A percentile compares a stretch with the other conserved stretches of the same genome.
phyloP scores from a whole-genome alignment of 2,888 invertebrate genomes.

The Marasmarcha lunaedactyla region DNA sequence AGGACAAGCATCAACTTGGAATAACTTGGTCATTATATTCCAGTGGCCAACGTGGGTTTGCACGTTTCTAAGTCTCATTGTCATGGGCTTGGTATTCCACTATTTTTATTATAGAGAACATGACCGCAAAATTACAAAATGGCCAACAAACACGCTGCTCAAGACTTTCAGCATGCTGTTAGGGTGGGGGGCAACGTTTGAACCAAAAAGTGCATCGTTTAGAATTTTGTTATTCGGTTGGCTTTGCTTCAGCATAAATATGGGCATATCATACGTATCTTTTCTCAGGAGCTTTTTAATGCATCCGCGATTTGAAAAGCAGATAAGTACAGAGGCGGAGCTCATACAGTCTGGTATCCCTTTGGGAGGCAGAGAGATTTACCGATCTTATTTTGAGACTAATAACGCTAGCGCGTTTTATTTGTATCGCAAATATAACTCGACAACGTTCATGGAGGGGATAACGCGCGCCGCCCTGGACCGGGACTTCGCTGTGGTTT shows the following conservation, averaged over 20 bases:
- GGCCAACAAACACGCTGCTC: slow-evolving; percentile 56
- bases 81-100: slow-evolving; percentile 50
- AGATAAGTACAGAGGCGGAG: slow-evolving; percentile 55
- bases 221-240: slow-evolving; percentile 54
- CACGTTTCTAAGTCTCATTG: slow-evolving; percentile 37
- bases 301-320: slow-evolving; percentile 63
- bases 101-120: slow-evolving; percentile 43
- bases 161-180: slow-evolving; percentile 59
- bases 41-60: slow-evolving; percentile 59
- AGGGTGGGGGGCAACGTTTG: slow-evolving; percentile 52
- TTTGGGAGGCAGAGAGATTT: slow-evolving; percentile 59
- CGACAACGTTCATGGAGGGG: slow-evolving; percentile 49
- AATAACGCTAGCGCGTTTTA: slow-evolving; percentile 58
- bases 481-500: slow-evolving; percentile 54
- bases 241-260: slow-evolving; percentile 61
- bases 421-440: slow-evolving; percentile 59
- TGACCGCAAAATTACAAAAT: slow-evolving; percentile 35
- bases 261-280: slow-evolving; percentile 62
- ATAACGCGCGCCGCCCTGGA: slow-evolving; percentile 41
- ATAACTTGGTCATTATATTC: slow-evolving; percentile 57
- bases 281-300: slow-evolving; percentile 63
- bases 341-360: slow-evolving; percentile 51
- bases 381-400: slow-evolving; percentile 60
- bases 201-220: slow-evolving; percentile 47
- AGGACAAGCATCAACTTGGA: slow-evolving; percentile 50